Evolutionary conservation across 1,140 invertebrate genomes (phyloP), one percentile per base, ranked within the genome.

Genomic region (Hycleus cichorii): DNA sequence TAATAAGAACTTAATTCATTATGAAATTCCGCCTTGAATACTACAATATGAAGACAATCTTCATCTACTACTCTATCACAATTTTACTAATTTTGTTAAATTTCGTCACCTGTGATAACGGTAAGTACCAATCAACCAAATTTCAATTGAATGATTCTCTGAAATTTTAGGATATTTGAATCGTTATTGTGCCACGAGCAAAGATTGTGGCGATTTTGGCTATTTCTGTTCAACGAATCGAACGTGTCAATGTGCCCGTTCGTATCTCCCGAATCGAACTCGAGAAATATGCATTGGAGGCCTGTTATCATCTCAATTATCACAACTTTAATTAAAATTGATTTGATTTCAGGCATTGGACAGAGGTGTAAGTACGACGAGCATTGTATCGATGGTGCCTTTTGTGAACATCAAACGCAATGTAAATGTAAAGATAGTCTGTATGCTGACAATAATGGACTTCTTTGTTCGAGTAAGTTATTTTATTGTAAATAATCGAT

Each of bases 381-480:
- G 52, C 65, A 70, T 40, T 70, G 69, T 44, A 66, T 70, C 12
- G 66, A 68, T 26, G 67, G 65, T 11, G 69, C 65, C 11, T 70
- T 60, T 52, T 69, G 69, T 58, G 62, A 64, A 55, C 52, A 61
- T 44, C 69, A 70, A 58, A 50, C 57, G 5, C 58, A 54, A 11
- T 70, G 69, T 49, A 61, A 70, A 55, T 70, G 69, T 47, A 70
- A 69, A 56, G 57, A 64, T 10, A 57, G 54, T 24, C 64, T 66
- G 2, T 45, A 59, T 11, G 46, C 57, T 24, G 42, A 52, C 7
- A 58, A 61, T 18, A 54, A 67, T 59, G 62, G 64, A 10, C 48
- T 64, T 26, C 39, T 49, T 6, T 70, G 66, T 63, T 59, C 64
- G 53, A 54, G 64, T 69, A 65, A 62, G 48, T 58, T 58, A 2